Evolutionary conservation across 2,797 vertebrate genomes (phyloP).

Genomic region (Euthynnus affinis): DNA sequence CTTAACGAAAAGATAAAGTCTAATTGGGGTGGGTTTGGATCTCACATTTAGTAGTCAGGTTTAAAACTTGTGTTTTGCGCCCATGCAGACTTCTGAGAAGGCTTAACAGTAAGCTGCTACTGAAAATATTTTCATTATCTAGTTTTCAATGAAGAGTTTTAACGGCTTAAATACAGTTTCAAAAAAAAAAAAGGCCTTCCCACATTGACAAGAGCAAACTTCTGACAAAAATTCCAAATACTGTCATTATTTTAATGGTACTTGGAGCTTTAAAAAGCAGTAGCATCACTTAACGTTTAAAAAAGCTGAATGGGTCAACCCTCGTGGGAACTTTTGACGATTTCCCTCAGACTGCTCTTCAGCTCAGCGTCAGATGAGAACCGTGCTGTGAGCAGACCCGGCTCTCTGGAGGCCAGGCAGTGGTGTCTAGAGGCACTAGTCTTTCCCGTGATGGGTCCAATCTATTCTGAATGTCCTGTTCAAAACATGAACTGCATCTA

Average conservation of each 20-base stretch:
- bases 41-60: no score
- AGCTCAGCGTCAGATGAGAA: constrained; percentile 18
- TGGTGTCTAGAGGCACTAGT: constrained; percentile 21
- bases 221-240: neutral
- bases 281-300: neutral
- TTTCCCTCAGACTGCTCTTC: constrained; percentile 10
- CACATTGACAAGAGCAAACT: neutral
- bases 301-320: constrained; percentile 5
- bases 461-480: constrained; percentile 51
- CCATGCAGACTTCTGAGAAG: neutral
- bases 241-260: neutral
- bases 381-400: constrained; percentile 17
- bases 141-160: neutral
- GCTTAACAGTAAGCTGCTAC: neutral
- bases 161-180: neutral
- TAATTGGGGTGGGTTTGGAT: no score
- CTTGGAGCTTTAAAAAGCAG: neutral
- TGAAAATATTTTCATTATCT: neutral
- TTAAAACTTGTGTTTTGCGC: no score
- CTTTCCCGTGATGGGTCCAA: constrained; percentile 25
- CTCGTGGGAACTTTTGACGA: constrained; percentile 1
- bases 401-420: constrained; percentile 29
- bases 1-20: no score
- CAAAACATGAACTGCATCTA: constrained; percentile 49
- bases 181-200: neutral